Percentiles rank a stretch among this genome's conserved stretches.
Evolutionary conservation across 1,140 invertebrate species (phyloP).

Genomic region (Drosophila kepulauana): DNA sequence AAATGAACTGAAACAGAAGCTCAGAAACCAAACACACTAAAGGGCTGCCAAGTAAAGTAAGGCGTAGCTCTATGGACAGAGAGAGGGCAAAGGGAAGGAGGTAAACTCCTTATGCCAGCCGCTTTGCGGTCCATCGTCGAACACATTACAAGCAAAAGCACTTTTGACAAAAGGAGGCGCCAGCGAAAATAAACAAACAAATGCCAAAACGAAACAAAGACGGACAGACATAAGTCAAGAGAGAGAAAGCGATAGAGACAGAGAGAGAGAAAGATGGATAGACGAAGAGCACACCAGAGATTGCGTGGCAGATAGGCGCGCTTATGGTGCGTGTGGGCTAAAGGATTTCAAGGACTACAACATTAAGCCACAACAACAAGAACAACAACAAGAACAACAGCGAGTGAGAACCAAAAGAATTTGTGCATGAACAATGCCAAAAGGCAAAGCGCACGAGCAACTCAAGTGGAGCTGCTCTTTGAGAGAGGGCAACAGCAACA

Average conservation of each 20-base stretch:
- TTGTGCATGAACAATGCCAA: slow-evolving; percentile 77
- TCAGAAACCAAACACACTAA: slow-evolving; percentile 42
- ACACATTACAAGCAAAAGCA: slow-evolving; percentile 83
- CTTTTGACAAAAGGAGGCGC: slow-evolving; percentile 81
- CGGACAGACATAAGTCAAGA: slow-evolving; percentile 34
- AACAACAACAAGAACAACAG: not conserved
- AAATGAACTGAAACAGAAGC: slow-evolving; percentile 55
- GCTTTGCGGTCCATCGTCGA: slow-evolving; percentile 68
- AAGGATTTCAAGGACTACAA: slow-evolving; percentile 80
- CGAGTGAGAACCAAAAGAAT: slow-evolving; percentile 50
- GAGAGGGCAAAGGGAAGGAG: not conserved
- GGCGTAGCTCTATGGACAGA: not conserved
- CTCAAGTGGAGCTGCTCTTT: slow-evolving; percentile 27
- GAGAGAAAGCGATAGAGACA: not conserved
- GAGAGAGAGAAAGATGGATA: not conserved
- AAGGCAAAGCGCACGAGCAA: slow-evolving; percentile 31
- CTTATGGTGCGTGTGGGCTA: slow-evolving; percentile 50
- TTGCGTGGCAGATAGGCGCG: slow-evolving; percentile 51
- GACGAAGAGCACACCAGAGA: slow-evolving; percentile 9
- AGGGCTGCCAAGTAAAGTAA: slow-evolving; percentile 24
- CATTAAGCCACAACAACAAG: slow-evolving; percentile 58
- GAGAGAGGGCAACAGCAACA: slow-evolving; percentile 26
- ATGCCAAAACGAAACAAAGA: slow-evolving; percentile 73
- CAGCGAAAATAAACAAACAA: slow-evolving; percentile 81
- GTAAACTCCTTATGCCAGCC: slow-evolving; percentile 25